Conservation (phyloP, 1,140 invertebrate genomes). For the Thaumetopoea pityocampa region DNA sequence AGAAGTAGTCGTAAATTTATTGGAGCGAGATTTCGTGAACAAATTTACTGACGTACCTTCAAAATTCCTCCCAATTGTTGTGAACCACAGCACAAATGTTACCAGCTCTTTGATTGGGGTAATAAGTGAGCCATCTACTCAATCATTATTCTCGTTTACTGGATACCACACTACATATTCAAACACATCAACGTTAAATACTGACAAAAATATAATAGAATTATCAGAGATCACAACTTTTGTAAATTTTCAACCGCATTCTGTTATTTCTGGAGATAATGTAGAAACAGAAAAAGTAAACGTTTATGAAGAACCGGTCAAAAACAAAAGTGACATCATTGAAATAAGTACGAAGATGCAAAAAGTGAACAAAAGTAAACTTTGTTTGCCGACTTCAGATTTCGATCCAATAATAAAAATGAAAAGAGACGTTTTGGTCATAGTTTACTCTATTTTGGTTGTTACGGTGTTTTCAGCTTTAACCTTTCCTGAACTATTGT, state of each 20-base stretch:
- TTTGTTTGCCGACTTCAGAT: slow-evolving; percentile 9
- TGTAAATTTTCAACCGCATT: background rate
- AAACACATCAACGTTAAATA: slow-evolving; percentile 6
- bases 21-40: slow-evolving; percentile 25
- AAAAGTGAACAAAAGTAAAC: slow-evolving; percentile 2
- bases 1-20: slow-evolving; percentile 34
- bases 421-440: slow-evolving; percentile 59
- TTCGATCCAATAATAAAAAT: slow-evolving; percentile 44
- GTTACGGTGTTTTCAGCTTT: slow-evolving; percentile 61
- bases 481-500: slow-evolving; percentile 45
- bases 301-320: background rate
- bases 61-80: slow-evolving; percentile 21
- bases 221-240: slow-evolving; percentile 4
- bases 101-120: slow-evolving; percentile 29
- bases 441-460: slow-evolving; percentile 58
- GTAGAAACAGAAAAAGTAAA: slow-evolving; percentile 8
- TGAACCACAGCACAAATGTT: slow-evolving; percentile 29
- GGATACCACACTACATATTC: slow-evolving; percentile 23
- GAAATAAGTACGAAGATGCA: slow-evolving; percentile 1
- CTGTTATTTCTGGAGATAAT: background rate
- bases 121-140: slow-evolving; percentile 31
- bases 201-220: slow-evolving; percentile 21
- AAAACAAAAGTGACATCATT: slow-evolving; percentile 4
- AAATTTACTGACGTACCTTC: slow-evolving; percentile 45
- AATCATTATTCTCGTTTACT: slow-evolving; percentile 29